phyloP scores from a whole-genome alignment of 2,888 invertebrate genomes.

The Mythimna ferrago region DNA sequence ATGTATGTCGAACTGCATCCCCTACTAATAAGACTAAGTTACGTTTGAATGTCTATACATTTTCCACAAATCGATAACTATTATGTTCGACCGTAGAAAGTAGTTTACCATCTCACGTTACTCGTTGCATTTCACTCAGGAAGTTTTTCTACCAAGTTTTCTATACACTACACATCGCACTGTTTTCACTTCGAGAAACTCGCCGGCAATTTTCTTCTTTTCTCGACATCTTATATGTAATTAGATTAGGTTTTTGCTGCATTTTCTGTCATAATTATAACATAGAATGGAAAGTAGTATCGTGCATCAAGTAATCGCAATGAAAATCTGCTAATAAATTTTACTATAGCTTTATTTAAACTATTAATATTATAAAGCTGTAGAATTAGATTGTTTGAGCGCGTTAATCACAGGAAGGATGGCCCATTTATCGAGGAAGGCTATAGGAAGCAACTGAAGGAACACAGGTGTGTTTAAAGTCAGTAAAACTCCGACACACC shows the following conservation, averaged over 20 bases:
- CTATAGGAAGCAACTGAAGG: too few relatives aligned
- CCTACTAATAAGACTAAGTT: too few relatives aligned
- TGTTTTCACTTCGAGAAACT: conserved; percentile 62
- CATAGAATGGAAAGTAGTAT: conserved; percentile 14
- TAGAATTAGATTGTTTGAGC: too few relatives aligned
- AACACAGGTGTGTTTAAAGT: too few relatives aligned
- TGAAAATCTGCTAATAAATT: too few relatives aligned
- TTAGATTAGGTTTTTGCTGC: conserved; percentile 34
- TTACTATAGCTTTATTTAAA: too few relatives aligned
- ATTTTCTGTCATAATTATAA: conserved; percentile 13
- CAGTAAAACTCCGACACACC: too few relatives aligned
- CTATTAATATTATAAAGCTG: too few relatives aligned
- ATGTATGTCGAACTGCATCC: too few relatives aligned
- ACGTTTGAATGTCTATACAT: not conserved
- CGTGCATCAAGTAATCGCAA: not conserved
- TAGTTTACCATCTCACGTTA: conserved; percentile 55
- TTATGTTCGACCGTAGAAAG: conserved; percentile 47
- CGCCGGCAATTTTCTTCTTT: conserved; percentile 39
- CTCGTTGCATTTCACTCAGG: conserved; percentile 40
- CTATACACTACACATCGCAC: conserved; percentile 22
- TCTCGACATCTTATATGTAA: conserved; percentile 5
- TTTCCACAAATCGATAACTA: conserved; percentile 36
- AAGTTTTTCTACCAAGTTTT: conserved; percentile 48
- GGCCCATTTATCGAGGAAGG: too few relatives aligned
- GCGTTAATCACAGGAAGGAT: too few relatives aligned